Conservation (phyloP, 2,888 invertebrate species). For the Holacanthella duospinosa region DNA sequence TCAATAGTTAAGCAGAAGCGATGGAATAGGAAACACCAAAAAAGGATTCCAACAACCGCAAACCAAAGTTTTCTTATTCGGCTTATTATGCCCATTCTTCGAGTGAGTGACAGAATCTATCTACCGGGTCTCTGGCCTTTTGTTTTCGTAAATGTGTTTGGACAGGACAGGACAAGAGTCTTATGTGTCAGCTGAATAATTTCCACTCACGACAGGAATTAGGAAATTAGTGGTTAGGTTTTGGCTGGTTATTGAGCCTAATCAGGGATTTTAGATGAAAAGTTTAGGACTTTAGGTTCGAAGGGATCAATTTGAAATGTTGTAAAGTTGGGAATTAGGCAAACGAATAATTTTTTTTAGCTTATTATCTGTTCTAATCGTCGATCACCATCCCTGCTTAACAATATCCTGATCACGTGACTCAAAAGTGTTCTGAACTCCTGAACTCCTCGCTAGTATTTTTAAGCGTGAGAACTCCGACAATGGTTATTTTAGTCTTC, state of each 20-base stretch:
- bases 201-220: not conserved
- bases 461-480: too few relatives aligned
- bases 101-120: too few relatives aligned
- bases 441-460: too few relatives aligned
- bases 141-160: conserved; percentile 2
- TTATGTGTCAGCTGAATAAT: not conserved
- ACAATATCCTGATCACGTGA: too few relatives aligned
- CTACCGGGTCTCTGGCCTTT: too few relatives aligned
- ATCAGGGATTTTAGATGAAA: not conserved
- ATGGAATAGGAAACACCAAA: not conserved
- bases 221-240: not conserved
- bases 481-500: too few relatives aligned
- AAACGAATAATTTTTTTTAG: too few relatives aligned
- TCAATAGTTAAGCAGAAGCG: too few relatives aligned
- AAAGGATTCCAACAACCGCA: not conserved
- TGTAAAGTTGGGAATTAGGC: too few relatives aligned
- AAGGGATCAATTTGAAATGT: not conserved
- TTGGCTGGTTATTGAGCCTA: not conserved
- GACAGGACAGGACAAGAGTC: not conserved
- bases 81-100: not conserved
- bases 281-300: not conserved
- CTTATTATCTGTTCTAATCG: too few relatives aligned
- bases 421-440: too few relatives aligned
- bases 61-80: not conserved
- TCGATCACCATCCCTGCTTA: too few relatives aligned